A percentile compares a stretch with the other conserved stretches of the same genome.
phyloP scores from a whole-genome alignment of 2,113 vertebrate species.

The Marcusenius ussheri region DNA sequence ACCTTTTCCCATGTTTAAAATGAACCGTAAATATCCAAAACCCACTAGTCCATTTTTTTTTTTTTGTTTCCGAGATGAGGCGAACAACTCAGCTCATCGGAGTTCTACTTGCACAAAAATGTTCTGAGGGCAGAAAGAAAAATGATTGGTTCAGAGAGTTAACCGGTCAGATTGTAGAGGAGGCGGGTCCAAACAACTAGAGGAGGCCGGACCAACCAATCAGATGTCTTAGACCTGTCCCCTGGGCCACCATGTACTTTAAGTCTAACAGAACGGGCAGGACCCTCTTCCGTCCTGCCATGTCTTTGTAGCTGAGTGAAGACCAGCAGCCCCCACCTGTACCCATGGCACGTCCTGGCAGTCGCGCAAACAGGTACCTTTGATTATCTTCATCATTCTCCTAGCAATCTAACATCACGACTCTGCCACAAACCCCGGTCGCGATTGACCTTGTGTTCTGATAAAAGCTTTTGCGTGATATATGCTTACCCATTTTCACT shows the following conservation, averaged over 20 bases:
- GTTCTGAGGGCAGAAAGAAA: no score
- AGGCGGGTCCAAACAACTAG: no score
- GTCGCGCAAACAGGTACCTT: background rate
- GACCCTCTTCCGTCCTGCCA: background rate
- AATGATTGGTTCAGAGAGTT: no score
- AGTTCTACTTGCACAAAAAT: no score
- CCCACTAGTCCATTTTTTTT: no score
- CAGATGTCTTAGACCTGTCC: no score
- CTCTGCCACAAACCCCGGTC: background rate
- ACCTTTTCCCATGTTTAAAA: background rate
- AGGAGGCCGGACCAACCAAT: no score
- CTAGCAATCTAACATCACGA: background rate
- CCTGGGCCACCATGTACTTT: background rate
- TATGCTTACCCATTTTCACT: background rate
- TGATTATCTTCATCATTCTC: background rate
- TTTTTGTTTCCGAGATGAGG: no score
- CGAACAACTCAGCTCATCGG: no score
- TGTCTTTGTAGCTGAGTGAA: background rate
- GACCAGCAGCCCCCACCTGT: background rate
- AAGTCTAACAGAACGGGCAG: background rate
- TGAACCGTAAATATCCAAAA: no score
- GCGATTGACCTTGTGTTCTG: background rate
- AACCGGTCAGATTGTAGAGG: no score
- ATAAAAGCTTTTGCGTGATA: background rate
- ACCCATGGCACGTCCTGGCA: background rate